Evolutionary conservation across 1,140 invertebrate species (phyloP), one percentile per base, ranked within the genome.

Genomic region (Conopomorpha cramerella): DNA sequence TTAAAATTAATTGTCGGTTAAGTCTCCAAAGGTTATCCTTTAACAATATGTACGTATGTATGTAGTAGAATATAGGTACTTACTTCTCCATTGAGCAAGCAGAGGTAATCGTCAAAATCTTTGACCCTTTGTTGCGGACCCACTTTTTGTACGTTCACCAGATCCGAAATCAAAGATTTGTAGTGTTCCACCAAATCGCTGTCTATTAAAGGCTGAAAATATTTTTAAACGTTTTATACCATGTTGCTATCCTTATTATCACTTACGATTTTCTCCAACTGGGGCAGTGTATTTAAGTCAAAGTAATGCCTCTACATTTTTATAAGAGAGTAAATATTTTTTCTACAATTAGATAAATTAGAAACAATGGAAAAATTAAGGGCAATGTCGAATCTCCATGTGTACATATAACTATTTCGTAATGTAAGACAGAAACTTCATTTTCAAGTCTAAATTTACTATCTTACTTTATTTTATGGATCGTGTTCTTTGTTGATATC

Each of bases 101-200:
- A 85, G 27, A 88, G 81, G 52, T 93, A 94, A 45, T 89, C 85
- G 58, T 93, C 90, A 61, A 92, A 92, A 59, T 91, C 87, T 55
- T 86, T 82, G 23, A 91, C 61, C 29, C 86, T 76, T 8, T 84
- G 47, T 53, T 90, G 86, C 1, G 89, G 84, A 1, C 84, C 85
- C 40, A 86, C 86, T 46, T 83, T 79, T 53, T 91, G 84, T 39
- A 88, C 83, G 41, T 86, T 81, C 2, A 92, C 76, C 38, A 91
- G 64, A 14, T 79, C 56, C 7, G 64, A 55, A 11, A 92, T 82
- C 33, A 71, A 65, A 17, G 78, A 53, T 34, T 81, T 82, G 19
- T 84, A 83, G 3, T 72, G 42, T 3, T 83, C 70, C 0, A 91
- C 67, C 26, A 85, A 76, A 39, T 87, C 83, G 14, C 82, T 61